Conservation (phyloP, 2,797 vertebrate genomes). For the Petrocephalus schoutedeni region DNA sequence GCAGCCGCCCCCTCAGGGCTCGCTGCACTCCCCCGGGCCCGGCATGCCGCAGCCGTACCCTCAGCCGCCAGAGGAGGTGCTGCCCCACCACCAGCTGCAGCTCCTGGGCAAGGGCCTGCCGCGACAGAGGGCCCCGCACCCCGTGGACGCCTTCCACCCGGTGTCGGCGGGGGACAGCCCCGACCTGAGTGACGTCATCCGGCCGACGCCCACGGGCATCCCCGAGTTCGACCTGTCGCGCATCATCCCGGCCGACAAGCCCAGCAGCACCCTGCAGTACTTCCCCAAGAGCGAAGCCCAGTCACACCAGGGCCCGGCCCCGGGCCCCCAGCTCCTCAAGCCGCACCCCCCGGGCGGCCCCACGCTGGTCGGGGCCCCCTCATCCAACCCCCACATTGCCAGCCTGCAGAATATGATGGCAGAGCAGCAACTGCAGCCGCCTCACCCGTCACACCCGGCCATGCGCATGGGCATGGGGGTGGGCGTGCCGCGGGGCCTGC, state of each 20-base stretch:
- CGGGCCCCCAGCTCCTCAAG: conserved; percentile 79
- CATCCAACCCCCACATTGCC: conserved; percentile 79
- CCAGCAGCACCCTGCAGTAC: conserved; percentile 97
- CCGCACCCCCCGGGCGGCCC: conserved; percentile 73
- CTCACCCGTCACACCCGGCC: conserved; percentile 58
- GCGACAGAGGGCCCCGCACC: conserved; percentile 65
- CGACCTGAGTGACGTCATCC: conserved; percentile 92
- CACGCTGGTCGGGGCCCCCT: conserved; percentile 59
- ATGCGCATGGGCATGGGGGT: conserved; percentile 74
- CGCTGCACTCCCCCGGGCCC: conserved; percentile 74
- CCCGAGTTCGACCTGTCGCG: conserved; percentile 95
- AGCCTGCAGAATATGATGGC: conserved; percentile 99
- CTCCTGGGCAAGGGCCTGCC: conserved; percentile 76
- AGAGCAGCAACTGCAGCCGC: conserved; percentile 72
- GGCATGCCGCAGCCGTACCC: conserved; percentile 74
- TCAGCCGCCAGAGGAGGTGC: conserved; percentile 68
- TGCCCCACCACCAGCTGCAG: conserved; percentile 73
- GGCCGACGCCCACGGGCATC: conserved; percentile 85
- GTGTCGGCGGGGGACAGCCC: conserved; percentile 79
- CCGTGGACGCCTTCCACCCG: conserved; percentile 62
- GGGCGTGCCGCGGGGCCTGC: conserved; percentile 58
- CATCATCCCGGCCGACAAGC: conserved; percentile 97
- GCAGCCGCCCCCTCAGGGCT: conserved; percentile 67
- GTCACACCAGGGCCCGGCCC: conserved; percentile 56
- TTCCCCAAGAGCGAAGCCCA: conserved; percentile 84